Conservation (phyloP, 2,888 invertebrate genomes). For the Acanthoscelides obtectus region DNA sequence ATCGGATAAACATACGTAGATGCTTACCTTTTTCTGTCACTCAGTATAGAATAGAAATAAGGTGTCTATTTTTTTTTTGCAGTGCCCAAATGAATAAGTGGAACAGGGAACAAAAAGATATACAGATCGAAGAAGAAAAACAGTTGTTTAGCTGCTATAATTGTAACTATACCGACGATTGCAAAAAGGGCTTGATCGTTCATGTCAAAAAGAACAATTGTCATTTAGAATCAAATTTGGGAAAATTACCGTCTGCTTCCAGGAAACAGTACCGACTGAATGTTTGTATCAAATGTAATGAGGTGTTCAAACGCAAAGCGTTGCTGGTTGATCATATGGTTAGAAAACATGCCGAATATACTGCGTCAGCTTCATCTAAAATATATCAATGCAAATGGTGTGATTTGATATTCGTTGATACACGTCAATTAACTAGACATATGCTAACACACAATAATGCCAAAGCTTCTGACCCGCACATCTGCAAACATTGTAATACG, state of each 20-base stretch:
- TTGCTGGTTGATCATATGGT: not conserved
- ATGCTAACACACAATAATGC: not conserved
- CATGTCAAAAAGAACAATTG: not conserved
- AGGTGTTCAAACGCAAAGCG: not conserved
- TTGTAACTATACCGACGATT: not conserved
- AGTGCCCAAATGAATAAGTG: not conserved
- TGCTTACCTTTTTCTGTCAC: too few relatives aligned
- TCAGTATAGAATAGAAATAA: too few relatives aligned
- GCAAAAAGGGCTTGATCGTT: not conserved
- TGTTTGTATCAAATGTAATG: not conserved
- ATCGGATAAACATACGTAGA: too few relatives aligned
- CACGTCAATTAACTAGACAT: not conserved
- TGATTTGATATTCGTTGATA: not conserved
- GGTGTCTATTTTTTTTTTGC: not conserved
- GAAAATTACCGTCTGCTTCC: not conserved
- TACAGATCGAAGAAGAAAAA: not conserved
- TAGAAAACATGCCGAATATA: not conserved
- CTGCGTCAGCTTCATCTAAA: not conserved
- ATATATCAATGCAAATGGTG: not conserved
- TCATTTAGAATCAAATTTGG: not conserved
- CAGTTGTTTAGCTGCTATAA: not conserved
- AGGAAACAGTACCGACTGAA: not conserved
- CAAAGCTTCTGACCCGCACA: not conserved
- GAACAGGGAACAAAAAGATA: not conserved
- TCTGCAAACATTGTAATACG: not conserved